phyloP scores from a whole-genome alignment of 2,113 vertebrate genomes.

The Cyprinodon brontotheroides region DNA sequence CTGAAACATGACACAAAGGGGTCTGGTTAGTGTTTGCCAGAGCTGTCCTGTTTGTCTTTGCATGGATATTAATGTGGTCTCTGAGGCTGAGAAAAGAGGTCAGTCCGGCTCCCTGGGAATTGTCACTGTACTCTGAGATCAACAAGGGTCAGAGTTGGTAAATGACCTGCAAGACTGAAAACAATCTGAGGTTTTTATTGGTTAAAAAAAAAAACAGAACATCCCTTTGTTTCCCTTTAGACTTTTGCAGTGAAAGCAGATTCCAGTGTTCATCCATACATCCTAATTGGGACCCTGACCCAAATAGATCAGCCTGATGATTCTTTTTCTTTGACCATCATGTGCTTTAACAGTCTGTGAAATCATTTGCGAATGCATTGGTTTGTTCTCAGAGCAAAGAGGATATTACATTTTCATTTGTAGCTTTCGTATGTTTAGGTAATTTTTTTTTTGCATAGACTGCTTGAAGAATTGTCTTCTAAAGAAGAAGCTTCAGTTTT shows the following conservation, averaged over 20 bases:
- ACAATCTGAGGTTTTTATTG: conserved; percentile 16
- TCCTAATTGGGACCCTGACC: conserved; percentile 43
- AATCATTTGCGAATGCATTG: conserved; percentile 28
- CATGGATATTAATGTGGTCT: conserved; percentile 55
- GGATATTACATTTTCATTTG: conserved; percentile 11
- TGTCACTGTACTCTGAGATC: conserved; percentile 25
- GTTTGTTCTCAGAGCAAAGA: conserved; percentile 1
- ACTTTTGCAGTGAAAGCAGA: conserved; percentile 17
- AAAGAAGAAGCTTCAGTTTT: conserved; percentile 1
- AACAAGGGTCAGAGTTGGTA: conserved; percentile 15
- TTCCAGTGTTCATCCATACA: conserved; percentile 28
- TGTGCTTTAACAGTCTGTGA: conserved; percentile 35
- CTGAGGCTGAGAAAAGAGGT: conserved; percentile 50
- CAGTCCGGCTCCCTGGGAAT: conserved; percentile 42
- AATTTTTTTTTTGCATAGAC: conserved; percentile 13
- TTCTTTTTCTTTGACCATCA: conserved; percentile 15
- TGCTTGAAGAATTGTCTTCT: conserved; percentile 26
- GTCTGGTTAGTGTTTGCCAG: conserved; percentile 49
- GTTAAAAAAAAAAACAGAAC: conserved; percentile 36
- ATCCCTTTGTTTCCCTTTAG: conserved; percentile 15
- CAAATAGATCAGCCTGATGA: conserved; percentile 21
- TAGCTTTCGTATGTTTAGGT: not conserved
- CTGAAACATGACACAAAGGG: conserved; percentile 55
- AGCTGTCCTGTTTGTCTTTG: conserved; percentile 56
- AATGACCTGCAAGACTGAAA: conserved; percentile 39